Conservation (phyloP, 2,797 vertebrate genomes). For the Scarus forsteni region DNA sequence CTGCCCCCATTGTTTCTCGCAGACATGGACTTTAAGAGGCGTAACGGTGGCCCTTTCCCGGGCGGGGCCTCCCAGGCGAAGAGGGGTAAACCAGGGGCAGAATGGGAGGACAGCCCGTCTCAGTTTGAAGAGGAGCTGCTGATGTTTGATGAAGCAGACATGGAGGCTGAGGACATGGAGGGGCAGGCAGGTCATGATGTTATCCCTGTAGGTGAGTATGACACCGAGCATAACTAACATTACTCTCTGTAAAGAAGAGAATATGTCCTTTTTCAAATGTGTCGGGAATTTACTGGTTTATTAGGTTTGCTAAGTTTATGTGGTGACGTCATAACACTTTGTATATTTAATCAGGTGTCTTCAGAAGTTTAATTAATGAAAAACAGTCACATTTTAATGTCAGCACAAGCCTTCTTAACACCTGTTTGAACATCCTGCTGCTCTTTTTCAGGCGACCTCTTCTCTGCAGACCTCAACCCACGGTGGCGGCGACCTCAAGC, state of each 20-base stretch:
- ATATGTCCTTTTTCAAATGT: too few relatives aligned
- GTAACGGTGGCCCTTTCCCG: constrained; percentile 70
- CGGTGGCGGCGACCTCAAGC: constrained; percentile 88
- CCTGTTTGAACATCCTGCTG: background rate
- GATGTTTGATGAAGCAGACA: constrained; percentile 88
- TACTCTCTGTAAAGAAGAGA: too few relatives aligned
- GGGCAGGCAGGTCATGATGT: constrained; percentile 83
- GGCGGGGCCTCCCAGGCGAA: constrained; percentile 82
- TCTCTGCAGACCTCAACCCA: constrained; percentile 82
- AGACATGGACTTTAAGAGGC: constrained; percentile 87
- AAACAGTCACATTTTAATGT: too few relatives aligned
- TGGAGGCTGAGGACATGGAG: constrained; percentile 85
- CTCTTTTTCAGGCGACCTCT: constrained; percentile 83
- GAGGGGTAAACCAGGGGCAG: constrained; percentile 68
- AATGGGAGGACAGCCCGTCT: constrained; percentile 90
- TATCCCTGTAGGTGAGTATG: constrained; percentile 81
- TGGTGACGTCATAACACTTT: too few relatives aligned
- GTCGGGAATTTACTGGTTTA: too few relatives aligned
- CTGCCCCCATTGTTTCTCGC: background rate
- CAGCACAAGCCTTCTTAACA: too few relatives aligned
- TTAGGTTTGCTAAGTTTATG: too few relatives aligned
- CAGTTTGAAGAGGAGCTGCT: constrained; percentile 91
- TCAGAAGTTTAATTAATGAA: too few relatives aligned
- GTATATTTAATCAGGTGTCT: too few relatives aligned
- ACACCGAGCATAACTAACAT: background rate